Evolutionary conservation across 2,888 invertebrate genomes (phyloP), one percentile per base, ranked within the genome.

Genomic region (Pomacea canaliculata): DNA sequence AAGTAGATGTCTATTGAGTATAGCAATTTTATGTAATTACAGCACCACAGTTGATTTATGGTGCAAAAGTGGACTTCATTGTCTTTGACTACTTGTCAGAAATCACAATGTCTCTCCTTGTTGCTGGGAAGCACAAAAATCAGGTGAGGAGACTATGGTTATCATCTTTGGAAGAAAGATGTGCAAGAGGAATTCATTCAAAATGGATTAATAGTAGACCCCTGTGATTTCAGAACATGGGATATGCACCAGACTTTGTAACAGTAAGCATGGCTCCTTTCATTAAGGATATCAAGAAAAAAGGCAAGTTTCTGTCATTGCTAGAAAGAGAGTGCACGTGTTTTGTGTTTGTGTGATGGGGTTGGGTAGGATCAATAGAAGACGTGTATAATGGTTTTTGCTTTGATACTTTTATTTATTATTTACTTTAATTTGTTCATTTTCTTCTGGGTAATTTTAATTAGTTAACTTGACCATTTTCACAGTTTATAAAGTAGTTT

Each of bases 21-120:
- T 56, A 56, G 12, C 16, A 56, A 13, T 56, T 74, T 56, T 23
- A 8, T 74, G 19, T 49, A 67, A n/a, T 87, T 86, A 46, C 86
- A 92, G 92, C 91, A n/a, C 91, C 91, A 51, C 92, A 92, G 82
- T 86, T 92, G 48, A 89, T 92, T 7, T 86, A 90, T 76, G 84
- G 88, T 76, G 91, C 91, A 19, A 88, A 91, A 27, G 69, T 92
- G 27, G 91, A 92, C 82, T 92, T 89, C 84, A 85, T 92, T 63
- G 92, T 92, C 71, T 90, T 91, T 85, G 92, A 92, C 82, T 92
- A 92, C 81, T 84, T 92, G 62, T 92, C 92, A 18, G 92, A 92
- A 84, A 91, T 92, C 59, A 92, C 92, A 49, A 92, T 92, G 92
- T 92, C 92, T 8, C 86, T 92, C 16, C 88, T 92, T 56, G 91